Percentiles rank a stretch among this genome's conserved stretches.
phyloP scores from a whole-genome alignment of 2,113 vertebrate genomes.

The Chrysochloris asiatica region DNA sequence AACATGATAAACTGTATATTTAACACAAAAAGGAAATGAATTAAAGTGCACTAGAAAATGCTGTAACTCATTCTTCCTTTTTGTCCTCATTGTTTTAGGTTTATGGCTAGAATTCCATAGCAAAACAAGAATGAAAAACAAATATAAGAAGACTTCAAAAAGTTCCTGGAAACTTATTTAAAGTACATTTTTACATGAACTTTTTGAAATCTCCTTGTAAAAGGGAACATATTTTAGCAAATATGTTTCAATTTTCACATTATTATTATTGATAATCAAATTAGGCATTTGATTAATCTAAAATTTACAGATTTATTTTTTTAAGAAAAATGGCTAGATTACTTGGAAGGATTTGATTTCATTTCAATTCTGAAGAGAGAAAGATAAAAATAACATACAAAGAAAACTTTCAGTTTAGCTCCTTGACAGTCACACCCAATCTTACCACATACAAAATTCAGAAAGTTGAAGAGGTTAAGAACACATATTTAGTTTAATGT shows the following conservation, averaged over 20 bases:
- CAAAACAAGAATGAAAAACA: too few relatives aligned
- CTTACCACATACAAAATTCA: slow-evolving; percentile 56
- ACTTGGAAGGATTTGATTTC: slow-evolving; percentile 40
- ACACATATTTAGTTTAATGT: slow-evolving; percentile 64
- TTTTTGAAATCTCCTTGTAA: too few relatives aligned
- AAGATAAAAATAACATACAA: slow-evolving; percentile 51
- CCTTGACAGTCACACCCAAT: slow-evolving; percentile 65
- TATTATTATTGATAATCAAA: not conserved
- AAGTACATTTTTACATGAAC: too few relatives aligned
- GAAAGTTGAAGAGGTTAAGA: slow-evolving; percentile 73
- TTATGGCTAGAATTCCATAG: not conserved
- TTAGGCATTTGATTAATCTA: not conserved
- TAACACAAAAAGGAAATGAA: not conserved
- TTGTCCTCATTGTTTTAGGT: not conserved
- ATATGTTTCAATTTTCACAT: not conserved
- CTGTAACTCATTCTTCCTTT: not conserved
- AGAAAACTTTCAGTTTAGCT: slow-evolving; percentile 60
- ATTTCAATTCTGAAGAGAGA: slow-evolving; percentile 60
- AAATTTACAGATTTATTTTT: not conserved
- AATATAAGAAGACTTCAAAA: too few relatives aligned
- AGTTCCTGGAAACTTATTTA: too few relatives aligned
- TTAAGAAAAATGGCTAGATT: slow-evolving; percentile 11
- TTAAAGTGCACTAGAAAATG: not conserved
- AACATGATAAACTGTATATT: not conserved
- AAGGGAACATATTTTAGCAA: not conserved